These are phyloP conservation scores for Styela plicata DNA, from an alignment of 23 tunicate genomes.

Conservation along the genomic window DNA sequence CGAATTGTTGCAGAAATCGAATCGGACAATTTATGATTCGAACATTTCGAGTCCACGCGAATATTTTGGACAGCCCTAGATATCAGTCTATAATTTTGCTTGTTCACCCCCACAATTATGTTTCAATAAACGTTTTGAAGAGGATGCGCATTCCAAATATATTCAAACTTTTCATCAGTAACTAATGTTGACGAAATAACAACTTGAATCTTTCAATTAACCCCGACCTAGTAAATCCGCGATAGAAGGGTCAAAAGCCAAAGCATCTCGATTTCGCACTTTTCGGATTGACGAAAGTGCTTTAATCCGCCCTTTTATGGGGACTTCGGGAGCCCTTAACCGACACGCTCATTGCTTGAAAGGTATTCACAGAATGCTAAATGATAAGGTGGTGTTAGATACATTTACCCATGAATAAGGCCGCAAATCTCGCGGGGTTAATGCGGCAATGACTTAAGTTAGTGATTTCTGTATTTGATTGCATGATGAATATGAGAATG, in stretches of 20 bases:
- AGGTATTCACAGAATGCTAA: background rate
- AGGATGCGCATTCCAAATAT: too few species aligned
- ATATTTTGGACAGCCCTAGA: too few species aligned
- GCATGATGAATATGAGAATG: too few species aligned
- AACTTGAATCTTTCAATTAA: too few species aligned
- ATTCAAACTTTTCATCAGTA: too few species aligned
- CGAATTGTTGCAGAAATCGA: too few species aligned
- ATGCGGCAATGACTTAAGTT: background rate
- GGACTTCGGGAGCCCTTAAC: background rate
- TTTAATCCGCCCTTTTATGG: background rate
- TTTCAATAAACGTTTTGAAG: too few species aligned
- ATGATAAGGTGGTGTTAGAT: background rate
- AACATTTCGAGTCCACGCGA: too few species aligned
- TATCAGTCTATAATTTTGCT: too few species aligned
- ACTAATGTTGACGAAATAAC: too few species aligned
- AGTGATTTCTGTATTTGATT: background rate
- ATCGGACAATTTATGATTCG: too few species aligned
- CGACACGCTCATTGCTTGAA: background rate
- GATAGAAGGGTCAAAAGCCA: background rate
- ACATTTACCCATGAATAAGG: background rate
- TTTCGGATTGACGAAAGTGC: background rate
- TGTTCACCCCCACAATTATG: too few species aligned
- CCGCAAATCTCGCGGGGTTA: background rate
- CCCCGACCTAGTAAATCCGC: background rate
- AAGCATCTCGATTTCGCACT: background rate